Evolutionary conservation across 2,888 invertebrate genomes (phyloP).

Genomic region (Leptinotarsa peninsularis): DNA sequence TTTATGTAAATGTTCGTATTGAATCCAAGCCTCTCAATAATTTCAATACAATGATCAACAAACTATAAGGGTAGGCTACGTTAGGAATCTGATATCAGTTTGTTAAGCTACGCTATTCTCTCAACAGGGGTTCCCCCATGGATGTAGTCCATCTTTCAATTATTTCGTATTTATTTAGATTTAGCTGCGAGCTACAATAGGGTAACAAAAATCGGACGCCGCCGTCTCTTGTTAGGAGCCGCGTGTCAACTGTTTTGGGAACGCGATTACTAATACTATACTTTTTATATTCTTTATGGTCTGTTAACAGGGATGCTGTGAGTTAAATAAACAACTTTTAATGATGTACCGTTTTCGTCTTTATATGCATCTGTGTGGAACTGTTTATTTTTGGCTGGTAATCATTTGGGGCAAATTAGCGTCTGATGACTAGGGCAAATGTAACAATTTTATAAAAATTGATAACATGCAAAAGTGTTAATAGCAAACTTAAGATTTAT

Average conservation of each 20-base stretch:
- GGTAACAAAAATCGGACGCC: conserved; percentile 51
- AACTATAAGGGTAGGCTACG: conserved; percentile 5
- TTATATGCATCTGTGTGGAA: background rate
- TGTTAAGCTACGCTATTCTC: conserved; percentile 36
- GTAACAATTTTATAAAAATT: too few species aligned
- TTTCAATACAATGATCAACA: conserved; percentile 9
- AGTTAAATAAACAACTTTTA: conserved; percentile 48
- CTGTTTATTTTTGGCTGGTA: background rate
- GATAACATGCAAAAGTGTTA: too few species aligned
- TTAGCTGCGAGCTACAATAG: conserved; percentile 50
- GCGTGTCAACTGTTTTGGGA: conserved; percentile 57
- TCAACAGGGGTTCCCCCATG: conserved; percentile 54
- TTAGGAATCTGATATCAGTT: conserved; percentile 45
- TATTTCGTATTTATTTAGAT: conserved; percentile 58
- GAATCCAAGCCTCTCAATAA: background rate
- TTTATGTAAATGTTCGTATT: background rate
- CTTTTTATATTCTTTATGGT: conserved; percentile 45
- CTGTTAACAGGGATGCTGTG: conserved; percentile 44
- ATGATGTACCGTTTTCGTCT: conserved; percentile 43
- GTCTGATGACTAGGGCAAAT: background rate
- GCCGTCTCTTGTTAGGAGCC: conserved; percentile 51
- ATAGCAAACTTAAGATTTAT: too few species aligned
- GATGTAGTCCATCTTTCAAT: conserved; percentile 49
- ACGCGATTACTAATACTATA: conserved; percentile 51
- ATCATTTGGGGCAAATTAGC: background rate